phyloP scores from a whole-genome alignment of 1,140 invertebrate genomes.

The Megalopta genalis region DNA sequence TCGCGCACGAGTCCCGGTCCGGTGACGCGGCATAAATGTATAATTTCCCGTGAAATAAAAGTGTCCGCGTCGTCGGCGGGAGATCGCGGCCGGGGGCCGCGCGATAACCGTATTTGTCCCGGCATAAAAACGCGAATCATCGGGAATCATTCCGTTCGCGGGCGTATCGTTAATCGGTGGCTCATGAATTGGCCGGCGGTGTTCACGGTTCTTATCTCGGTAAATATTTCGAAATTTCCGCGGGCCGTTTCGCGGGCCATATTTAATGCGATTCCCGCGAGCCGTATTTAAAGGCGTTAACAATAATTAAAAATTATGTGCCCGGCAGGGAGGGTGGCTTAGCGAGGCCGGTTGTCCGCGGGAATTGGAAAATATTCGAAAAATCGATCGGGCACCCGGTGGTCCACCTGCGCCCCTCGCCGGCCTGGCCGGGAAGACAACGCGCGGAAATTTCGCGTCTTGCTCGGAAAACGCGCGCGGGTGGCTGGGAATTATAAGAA shows the following conservation, averaged over 20 bases:
- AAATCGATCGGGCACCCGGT: not conserved
- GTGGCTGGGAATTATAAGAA: not conserved
- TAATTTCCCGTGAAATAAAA: slow-evolving; percentile 11
- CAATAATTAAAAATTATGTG: slow-evolving; percentile 44
- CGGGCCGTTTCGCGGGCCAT: slow-evolving; percentile 1
- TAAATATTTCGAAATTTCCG: slow-evolving; percentile 41
- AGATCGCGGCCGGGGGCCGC: not conserved
- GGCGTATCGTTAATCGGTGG: slow-evolving; percentile 26
- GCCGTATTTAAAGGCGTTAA: slow-evolving; percentile 34
- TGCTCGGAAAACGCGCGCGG: too few relatives aligned
- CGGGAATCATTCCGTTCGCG: slow-evolving; percentile 3
- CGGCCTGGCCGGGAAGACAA: too few relatives aligned
- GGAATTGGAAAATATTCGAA: slow-evolving; percentile 20
- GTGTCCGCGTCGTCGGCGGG: not conserved
- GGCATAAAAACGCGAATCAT: slow-evolving; percentile 30
- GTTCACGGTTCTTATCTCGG: slow-evolving; percentile 40
- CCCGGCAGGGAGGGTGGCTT: slow-evolving; percentile 8
- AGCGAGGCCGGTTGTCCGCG: not conserved
- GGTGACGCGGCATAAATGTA: not conserved
- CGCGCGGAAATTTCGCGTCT: too few relatives aligned
- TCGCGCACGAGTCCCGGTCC: not conserved
- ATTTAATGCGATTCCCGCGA: slow-evolving; percentile 30
- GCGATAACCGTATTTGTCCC: slow-evolving; percentile 12
- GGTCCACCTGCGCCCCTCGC: not conserved
- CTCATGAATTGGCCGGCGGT: slow-evolving; percentile 1